phyloP scores from a whole-genome alignment of 2,797 vertebrate species.

The Labroides dimidiatus region DNA sequence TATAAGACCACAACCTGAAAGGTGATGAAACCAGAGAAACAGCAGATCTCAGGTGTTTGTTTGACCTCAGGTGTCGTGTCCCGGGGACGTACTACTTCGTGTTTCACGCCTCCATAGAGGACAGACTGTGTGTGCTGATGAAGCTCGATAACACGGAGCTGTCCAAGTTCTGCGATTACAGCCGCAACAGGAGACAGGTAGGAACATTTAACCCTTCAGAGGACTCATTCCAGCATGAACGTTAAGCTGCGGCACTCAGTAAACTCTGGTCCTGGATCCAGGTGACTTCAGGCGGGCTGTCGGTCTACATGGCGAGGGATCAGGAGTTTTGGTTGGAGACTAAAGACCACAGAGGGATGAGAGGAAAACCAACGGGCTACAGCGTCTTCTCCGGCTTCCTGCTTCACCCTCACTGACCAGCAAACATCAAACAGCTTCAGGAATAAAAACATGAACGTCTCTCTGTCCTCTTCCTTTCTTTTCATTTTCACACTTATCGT shows the following conservation, averaged over 20 bases:
- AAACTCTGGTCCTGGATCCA: slow-evolving; percentile 25
- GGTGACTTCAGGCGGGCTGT: slow-evolving; percentile 67
- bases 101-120: slow-evolving; percentile 62
- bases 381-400: slow-evolving; percentile 78
- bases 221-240: too few relatives aligned
- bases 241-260: too few relatives aligned
- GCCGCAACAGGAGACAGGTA: slow-evolving; percentile 48
- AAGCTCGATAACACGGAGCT: slow-evolving; percentile 21
- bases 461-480: too few relatives aligned
- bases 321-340: slow-evolving; percentile 76
- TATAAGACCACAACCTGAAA: too few relatives aligned
- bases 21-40: too few relatives aligned
- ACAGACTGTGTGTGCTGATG: slow-evolving; percentile 61
- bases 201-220: too few relatives aligned
- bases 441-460: background rate
- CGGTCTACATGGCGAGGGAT: slow-evolving; percentile 44
- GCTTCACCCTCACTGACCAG: slow-evolving; percentile 44
- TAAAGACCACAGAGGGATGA: slow-evolving; percentile 66
- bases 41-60: too few relatives aligned
- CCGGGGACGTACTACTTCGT: slow-evolving; percentile 71
- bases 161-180: slow-evolving; percentile 61
- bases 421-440: background rate
- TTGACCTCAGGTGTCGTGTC: slow-evolving; percentile 53
- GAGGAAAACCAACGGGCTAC: background rate
- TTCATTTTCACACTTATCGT: too few relatives aligned